A percentile compares a stretch with the other conserved stretches of the same genome.
Evolutionary conservation across 1,140 invertebrate species (phyloP).

Genomic region (Penaeus indicus): DNA sequence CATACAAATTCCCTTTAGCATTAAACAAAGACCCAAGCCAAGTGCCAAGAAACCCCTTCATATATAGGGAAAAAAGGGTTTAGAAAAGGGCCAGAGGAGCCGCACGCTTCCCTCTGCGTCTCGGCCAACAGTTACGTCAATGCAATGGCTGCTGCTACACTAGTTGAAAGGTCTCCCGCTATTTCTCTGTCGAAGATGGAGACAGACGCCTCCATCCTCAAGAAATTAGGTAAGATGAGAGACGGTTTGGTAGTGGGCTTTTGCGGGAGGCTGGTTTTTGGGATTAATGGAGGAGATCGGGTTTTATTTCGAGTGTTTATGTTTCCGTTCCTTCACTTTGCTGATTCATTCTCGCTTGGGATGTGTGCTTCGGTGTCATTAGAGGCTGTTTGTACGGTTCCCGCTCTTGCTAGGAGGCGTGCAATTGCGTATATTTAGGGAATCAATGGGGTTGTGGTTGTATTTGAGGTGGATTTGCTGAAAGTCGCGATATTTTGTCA

Average conservation of each 20-base stretch:
- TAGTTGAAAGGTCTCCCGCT: slow-evolving; percentile 84
- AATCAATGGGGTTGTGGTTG: too few relatives aligned
- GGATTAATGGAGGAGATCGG: background rate
- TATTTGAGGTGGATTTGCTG: too few relatives aligned
- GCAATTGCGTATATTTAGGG: too few relatives aligned
- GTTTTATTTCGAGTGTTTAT: slow-evolving; percentile 20
- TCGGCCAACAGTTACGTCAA: slow-evolving; percentile 40
- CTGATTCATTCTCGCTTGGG: slow-evolving; percentile 54
- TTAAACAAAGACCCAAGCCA: too few relatives aligned
- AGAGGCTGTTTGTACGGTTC: too few relatives aligned
- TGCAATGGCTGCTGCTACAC: slow-evolving; percentile 86
- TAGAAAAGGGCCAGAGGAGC: background rate
- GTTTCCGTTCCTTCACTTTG: slow-evolving; percentile 31
- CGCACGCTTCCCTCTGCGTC: slow-evolving; percentile 30
- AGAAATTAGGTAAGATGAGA: slow-evolving; percentile 80
- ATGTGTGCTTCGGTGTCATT: background rate
- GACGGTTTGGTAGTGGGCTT: slow-evolving; percentile 72
- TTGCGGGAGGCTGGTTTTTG: background rate
- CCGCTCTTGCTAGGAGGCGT: too few relatives aligned
- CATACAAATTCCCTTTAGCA: too few relatives aligned
- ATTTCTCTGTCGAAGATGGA: slow-evolving; percentile 80
- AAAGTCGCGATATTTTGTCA: too few relatives aligned
- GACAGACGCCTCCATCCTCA: slow-evolving; percentile 76
- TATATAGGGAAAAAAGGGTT: too few relatives aligned
- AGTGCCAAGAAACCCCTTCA: too few relatives aligned